phyloP scores from a whole-genome alignment of 2,888 invertebrate species.

The Dryocosmus kuriphilus region DNA sequence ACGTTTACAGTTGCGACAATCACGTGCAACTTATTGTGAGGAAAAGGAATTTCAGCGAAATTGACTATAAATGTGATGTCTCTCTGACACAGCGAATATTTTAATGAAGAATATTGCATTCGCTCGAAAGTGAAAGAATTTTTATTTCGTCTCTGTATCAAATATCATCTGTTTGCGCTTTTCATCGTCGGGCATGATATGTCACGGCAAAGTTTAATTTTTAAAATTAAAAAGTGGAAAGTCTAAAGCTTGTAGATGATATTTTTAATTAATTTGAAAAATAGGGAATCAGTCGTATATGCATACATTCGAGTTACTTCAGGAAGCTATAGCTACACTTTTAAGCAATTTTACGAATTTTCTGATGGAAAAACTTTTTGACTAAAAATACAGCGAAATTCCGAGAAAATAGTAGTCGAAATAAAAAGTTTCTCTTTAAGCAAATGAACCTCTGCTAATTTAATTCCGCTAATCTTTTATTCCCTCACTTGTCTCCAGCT shows the following conservation, averaged over 20 bases:
- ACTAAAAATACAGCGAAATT: not conserved
- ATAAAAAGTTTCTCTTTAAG: not conserved
- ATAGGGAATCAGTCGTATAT: not conserved
- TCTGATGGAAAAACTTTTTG: not conserved
- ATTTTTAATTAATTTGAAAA: not conserved
- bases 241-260: not conserved
- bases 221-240: not conserved
- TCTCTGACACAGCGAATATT: not conserved
- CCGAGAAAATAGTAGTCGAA: not conserved
- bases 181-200: not conserved
- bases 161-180: not conserved
- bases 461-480: conserved; percentile 16
- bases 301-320: not conserved
- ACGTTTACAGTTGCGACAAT: conserved; percentile 63
- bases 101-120: conserved; percentile 10
- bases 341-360: no score
- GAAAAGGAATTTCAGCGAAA: conserved; percentile 2
- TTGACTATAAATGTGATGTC: not conserved
- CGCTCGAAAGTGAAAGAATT: not conserved
- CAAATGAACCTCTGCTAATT: conserved; percentile 13
- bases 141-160: not conserved
- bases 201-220: not conserved
- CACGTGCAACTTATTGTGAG: conserved; percentile 15
- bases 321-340: not conserved
- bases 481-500: conserved; percentile 2